phyloP scores from a whole-genome alignment of 2,888 invertebrate genomes.

The Drosophila greeni region DNA sequence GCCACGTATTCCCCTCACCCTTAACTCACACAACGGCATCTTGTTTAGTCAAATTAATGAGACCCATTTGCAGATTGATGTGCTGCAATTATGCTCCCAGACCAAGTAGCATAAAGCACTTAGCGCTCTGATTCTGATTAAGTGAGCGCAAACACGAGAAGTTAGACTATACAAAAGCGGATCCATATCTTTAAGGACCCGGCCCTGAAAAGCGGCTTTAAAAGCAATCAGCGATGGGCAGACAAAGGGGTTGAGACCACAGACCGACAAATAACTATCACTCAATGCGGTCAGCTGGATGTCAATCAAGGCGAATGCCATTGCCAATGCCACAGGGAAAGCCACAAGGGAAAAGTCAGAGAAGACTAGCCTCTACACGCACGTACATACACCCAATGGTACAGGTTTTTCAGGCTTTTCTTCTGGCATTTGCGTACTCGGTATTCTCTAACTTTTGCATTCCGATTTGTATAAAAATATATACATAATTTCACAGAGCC shows the following conservation, averaged over 20 bases:
- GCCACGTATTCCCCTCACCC: background rate
- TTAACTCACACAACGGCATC: conserved; percentile 1
- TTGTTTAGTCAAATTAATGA: conserved; percentile 65
- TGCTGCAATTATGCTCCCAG: conserved; percentile 65
- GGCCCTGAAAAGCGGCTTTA: conserved; percentile 35
- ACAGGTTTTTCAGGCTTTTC: background rate
- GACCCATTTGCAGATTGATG: conserved; percentile 72
- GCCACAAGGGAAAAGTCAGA: conserved; percentile 27
- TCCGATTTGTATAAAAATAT: background rate
- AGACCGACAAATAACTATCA: conserved; percentile 30
- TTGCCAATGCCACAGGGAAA: conserved; percentile 48
- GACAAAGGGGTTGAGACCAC: conserved; percentile 10
- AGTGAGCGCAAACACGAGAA: conserved; percentile 48
- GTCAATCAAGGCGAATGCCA: conserved; percentile 67
- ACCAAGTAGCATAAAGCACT: conserved; percentile 57
- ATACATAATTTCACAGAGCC: background rate
- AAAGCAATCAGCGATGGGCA: conserved; percentile 49
- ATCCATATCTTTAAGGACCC: conserved; percentile 40
- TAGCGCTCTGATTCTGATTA: conserved; percentile 73
- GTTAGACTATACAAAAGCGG: conserved; percentile 5
- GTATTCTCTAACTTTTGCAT: conserved; percentile 27
- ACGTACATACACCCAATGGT: conserved; percentile 1
- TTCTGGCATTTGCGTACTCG: conserved; percentile 34
- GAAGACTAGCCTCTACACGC: conserved; percentile 8
- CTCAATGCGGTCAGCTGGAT: conserved; percentile 64